Conservation (phyloP, 2,113 vertebrate species). For the Rhea americana region DNA sequence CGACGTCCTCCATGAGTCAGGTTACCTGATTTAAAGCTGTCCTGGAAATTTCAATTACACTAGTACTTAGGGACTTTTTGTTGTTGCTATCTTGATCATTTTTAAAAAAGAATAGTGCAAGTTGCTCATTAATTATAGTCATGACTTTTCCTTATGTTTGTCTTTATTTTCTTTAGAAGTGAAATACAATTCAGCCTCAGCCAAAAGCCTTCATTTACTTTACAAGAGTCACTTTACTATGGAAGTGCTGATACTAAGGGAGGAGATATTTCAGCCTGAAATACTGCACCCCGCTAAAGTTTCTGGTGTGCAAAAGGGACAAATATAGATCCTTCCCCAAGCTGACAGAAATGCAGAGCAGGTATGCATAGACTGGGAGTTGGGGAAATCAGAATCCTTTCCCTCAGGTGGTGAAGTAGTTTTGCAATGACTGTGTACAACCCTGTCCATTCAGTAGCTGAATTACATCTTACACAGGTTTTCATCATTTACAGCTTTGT, state of each 20-base stretch:
- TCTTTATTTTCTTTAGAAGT: neutral
- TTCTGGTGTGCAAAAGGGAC: neutral
- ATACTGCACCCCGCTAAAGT: neutral
- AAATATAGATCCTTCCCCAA: rapidly evolving
- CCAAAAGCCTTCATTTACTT: neutral
- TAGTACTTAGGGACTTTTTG: neutral
- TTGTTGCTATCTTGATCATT: neutral
- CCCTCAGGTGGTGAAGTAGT: neutral
- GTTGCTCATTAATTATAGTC: neutral
- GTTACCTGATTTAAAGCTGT: neutral
- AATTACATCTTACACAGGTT: neutral
- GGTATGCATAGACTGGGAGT: rapidly evolving
- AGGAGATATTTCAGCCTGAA: neutral
- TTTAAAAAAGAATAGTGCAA: neutral
- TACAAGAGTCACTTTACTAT: neutral
- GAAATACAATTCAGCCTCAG: neutral
- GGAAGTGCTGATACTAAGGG: neutral
- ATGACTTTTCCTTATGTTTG: neutral
- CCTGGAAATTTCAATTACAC: neutral
- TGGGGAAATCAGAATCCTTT: neutral
- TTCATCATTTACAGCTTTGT: neutral
- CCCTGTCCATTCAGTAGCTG: neutral
- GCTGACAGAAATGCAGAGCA: neutral
- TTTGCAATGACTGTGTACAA: neutral
- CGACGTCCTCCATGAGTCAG: neutral